Evolutionary conservation across 1,140 invertebrate species (phyloP).

Genomic region (Sycophila sp.): DNA sequence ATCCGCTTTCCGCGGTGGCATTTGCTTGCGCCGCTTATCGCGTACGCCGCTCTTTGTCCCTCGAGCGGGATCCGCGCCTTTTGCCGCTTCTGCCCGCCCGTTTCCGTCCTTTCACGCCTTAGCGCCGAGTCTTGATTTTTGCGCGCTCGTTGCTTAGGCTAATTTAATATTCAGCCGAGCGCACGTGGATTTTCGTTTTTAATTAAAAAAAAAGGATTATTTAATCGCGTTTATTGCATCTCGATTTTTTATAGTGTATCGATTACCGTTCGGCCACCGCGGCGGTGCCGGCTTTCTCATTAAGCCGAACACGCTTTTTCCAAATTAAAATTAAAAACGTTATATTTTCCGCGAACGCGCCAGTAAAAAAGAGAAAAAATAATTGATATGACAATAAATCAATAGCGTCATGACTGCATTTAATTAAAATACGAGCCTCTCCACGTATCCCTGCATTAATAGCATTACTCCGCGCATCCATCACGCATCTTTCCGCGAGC

Average conservation of each 20-base stretch:
- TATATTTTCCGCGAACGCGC: background rate
- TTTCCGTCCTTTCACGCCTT: too few relatives aligned
- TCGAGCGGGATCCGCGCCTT: too few relatives aligned
- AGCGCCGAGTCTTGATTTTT: too few relatives aligned
- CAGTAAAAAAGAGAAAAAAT: background rate
- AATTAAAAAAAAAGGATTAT: too few relatives aligned
- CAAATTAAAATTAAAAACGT: constrained; percentile 1
- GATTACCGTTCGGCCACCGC: too few relatives aligned
- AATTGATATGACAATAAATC: constrained; percentile 9
- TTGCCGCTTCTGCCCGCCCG: too few relatives aligned
- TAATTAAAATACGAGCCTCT: constrained; percentile 33
- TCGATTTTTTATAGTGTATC: too few relatives aligned
- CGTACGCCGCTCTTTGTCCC: too few relatives aligned
- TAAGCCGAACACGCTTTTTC: background rate
- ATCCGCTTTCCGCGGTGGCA: background rate
- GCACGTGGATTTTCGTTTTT: background rate
- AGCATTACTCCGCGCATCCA: constrained; percentile 30
- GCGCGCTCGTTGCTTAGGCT: too few relatives aligned
- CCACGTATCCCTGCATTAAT: constrained; percentile 29
- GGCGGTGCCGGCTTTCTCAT: background rate
- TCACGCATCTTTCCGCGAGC: constrained; percentile 22
- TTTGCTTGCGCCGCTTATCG: background rate
- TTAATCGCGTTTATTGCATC: too few relatives aligned
- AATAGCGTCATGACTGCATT: constrained; percentile 21
- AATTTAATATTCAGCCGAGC: too few relatives aligned